Percentiles rank a stretch among this genome's conserved stretches.
phyloP scores from a whole-genome alignment of 2,113 vertebrate genomes.

The Ibidorhyncha struthersii region DNA sequence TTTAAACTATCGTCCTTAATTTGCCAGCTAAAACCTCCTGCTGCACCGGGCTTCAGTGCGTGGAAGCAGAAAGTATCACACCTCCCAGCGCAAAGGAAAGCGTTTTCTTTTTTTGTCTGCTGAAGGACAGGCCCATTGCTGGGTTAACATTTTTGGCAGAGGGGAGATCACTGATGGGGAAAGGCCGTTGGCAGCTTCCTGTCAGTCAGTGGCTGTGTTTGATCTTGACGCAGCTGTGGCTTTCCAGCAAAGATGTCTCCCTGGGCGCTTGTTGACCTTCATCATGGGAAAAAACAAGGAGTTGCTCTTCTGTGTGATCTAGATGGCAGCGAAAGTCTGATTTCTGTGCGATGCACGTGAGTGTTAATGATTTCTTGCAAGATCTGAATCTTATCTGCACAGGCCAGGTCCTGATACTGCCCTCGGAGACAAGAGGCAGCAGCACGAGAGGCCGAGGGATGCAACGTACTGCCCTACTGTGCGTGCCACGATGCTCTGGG shows the following conservation, averaged over 20 bases:
- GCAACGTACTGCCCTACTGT: background rate
- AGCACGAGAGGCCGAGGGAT: background rate
- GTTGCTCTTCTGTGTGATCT: background rate
- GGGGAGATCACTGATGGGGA: background rate
- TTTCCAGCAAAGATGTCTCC: background rate
- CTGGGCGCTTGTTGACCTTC: background rate
- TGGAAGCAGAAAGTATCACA: background rate
- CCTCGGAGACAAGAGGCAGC: fast-evolving
- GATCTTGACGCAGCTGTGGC: background rate
- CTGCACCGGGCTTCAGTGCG: fast-evolving
- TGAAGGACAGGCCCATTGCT: background rate
- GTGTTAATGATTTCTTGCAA: background rate
- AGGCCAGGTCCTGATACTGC: background rate
- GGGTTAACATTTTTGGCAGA: background rate
- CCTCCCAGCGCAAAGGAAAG: background rate
- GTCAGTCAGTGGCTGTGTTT: fast-evolving
- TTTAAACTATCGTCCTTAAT: background rate
- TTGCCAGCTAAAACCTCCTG: background rate
- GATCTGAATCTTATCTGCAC: conserved; percentile 1
- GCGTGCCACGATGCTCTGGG: fast-evolving
- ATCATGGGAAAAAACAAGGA: background rate
- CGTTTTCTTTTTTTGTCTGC: background rate
- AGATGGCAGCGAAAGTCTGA: background rate
- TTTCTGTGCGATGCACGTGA: fast-evolving
- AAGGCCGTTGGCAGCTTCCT: background rate